A percentile compares a stretch with the other conserved stretches of the same genome.
phyloP scores from a whole-genome alignment of 2,797 vertebrate species.

The Phalanger gymnotis region DNA sequence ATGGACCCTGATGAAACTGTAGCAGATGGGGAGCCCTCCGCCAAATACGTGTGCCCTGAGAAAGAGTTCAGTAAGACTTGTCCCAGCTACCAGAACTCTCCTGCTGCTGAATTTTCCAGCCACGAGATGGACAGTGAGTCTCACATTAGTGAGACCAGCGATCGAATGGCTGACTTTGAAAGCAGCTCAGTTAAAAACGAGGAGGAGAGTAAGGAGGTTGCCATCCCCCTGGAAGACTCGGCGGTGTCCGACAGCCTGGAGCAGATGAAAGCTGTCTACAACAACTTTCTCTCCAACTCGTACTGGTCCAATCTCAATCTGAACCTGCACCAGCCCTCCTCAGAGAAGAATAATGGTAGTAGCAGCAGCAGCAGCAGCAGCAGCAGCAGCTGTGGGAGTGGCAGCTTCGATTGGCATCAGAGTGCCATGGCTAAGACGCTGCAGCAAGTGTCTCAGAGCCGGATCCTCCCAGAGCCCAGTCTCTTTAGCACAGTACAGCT shows the following conservation, averaged over 20 bases:
- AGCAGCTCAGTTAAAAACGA: constrained; percentile 96
- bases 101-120: constrained; percentile 95
- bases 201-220: constrained; percentile 93
- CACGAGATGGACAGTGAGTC: constrained; percentile 99
- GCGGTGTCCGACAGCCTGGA: constrained; percentile 95
- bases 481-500: constrained; percentile 99
- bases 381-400: constrained; percentile 96
- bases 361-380: constrained; percentile 98
- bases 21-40: constrained; percentile 92
- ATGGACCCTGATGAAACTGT: constrained; percentile 91
- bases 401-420: constrained; percentile 99
- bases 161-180: constrained; percentile 98
- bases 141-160: constrained; percentile 97
- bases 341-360: constrained; percentile 92
- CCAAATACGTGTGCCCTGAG: constrained; percentile 94
- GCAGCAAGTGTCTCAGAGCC: constrained; percentile 96
- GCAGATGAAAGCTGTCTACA: constrained; percentile 99
- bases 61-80: constrained; percentile 93
- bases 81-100: constrained; percentile 93
- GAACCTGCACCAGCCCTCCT: constrained; percentile 92
- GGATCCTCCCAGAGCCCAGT: constrained; percentile 91
- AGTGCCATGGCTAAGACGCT: constrained; percentile 97
- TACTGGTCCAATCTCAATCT: constrained; percentile 98
- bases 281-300: constrained; percentile 98
- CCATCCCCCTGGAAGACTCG: constrained; percentile 88